Evolutionary conservation across 2,797 vertebrate genomes (phyloP), one percentile per base, ranked within the genome.

Genomic region (Galago senegalensis): DNA sequence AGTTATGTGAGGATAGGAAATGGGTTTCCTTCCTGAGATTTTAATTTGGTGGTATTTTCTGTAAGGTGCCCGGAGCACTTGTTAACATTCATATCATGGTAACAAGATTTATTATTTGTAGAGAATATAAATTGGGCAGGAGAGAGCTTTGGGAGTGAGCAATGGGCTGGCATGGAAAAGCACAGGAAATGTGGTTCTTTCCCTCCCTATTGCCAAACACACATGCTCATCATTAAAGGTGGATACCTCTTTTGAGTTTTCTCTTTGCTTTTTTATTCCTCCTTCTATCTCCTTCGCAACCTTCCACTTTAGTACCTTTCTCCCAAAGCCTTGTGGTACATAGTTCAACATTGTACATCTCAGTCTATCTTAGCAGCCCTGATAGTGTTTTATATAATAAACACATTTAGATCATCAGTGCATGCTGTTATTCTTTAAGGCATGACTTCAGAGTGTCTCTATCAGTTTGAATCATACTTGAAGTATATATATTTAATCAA

Each of bases 31-130:
- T 96, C 40, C 82, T 84, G 31, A 94, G 85, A 93, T 96, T 97
- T 97, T 96, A 97, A 97, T 96, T 96, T 94, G 95, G 60, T 81
- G 61, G 60, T 93, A 70, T 89, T 96, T 97, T 96, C 94, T 95
- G 8, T 65, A 93, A 91, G 70, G 37, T 94, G 73, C 84, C 95
- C 16, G 53, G 37, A 95, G 89, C 72, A 84, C 87, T 96, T 96
- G 70, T 97, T 97, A 97, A 90, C 91, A 97, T 97, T 97, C 89
- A 95, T 93, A 92, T 80, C 87, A 96, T 84, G 65, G 61, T 96
- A 95, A 97, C 5, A 4, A 96, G 82, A 96, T 96, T 94, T 97
- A 90, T 92, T 94, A 95, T 97, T 86, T 77, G n/a, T 72, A 58
- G 21, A 80, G 94, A 95, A 94, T 96, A 90, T 94, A 92, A 97